These are phyloP conservation scores for Aethes cnicana DNA, from an alignment of 2,888 invertebrate genomes.

Conservation along the genomic window DNA sequence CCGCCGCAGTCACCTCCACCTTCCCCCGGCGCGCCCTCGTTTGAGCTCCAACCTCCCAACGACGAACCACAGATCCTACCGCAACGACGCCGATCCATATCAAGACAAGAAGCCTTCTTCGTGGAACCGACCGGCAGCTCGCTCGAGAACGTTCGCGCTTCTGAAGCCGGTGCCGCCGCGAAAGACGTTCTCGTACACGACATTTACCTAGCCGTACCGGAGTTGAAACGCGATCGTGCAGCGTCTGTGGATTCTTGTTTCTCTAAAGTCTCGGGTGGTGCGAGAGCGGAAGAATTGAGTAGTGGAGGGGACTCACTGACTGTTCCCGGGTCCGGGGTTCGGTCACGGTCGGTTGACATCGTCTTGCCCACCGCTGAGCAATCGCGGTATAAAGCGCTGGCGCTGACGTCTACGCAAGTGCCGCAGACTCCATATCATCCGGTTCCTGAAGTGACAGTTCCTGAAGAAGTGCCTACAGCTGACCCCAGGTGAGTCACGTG, in stretches of 20 bases:
- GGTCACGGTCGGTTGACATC: conserved; percentile 93
- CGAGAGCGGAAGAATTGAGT: conserved; percentile 87
- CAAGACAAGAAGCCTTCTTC: conserved; percentile 91
- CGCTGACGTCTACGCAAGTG: conserved; percentile 83
- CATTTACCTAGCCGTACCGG: conserved; percentile 91
- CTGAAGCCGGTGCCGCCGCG: conserved; percentile 64
- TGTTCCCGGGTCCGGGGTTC: conserved; percentile 87
- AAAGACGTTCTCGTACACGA: conserved; percentile 83
- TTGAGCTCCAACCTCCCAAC: conserved; percentile 81
- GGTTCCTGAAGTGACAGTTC: conserved; percentile 44
- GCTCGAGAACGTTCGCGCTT: conserved; percentile 86
- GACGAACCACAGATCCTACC: conserved; percentile 71
- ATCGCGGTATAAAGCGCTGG: conserved; percentile 92
- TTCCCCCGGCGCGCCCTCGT: conserved; percentile 79
- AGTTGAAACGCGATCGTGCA: conserved; percentile 91
- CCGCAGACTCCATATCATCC: conserved; percentile 48
- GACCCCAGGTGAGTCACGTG: conserved; percentile 62
- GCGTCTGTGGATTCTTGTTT: conserved; percentile 95
- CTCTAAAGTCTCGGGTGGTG: conserved; percentile 87
- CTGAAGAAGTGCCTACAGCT: conserved; percentile 43
- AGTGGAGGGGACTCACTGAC: conserved; percentile 84
- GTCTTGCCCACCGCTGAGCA: conserved; percentile 93
- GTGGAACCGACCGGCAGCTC: conserved; percentile 88
- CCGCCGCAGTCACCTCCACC: conserved; percentile 76
- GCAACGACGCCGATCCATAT: conserved; percentile 87